A percentile compares a stretch with the other conserved stretches of the same genome.
These are phyloP conservation scores for Daboia siamensis DNA, from an alignment of 2,113 vertebrate genomes.

Conservation along the genomic window DNA sequence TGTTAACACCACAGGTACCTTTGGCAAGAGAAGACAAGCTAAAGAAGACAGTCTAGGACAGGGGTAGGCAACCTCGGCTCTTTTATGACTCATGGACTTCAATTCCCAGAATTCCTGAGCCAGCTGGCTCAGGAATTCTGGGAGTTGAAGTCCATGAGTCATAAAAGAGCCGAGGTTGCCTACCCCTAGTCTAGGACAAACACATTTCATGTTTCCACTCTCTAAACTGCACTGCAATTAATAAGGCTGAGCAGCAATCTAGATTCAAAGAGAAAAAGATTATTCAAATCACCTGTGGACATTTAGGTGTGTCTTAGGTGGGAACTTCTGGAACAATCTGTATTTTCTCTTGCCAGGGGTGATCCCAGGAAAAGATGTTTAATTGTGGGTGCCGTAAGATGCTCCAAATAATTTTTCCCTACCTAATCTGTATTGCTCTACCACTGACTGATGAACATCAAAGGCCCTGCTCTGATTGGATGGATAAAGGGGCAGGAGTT, in stretches of 20 bases:
- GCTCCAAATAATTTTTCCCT: neutral
- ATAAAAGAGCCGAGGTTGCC: too few relatives aligned
- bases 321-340: neutral
- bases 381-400: neutral
- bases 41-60: neutral
- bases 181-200: neutral
- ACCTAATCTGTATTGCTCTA: neutral
- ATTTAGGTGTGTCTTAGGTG: neutral
- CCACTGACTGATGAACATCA: neutral
- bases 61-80: too few relatives aligned
- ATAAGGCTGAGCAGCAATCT: neutral
- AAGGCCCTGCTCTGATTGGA: neutral
- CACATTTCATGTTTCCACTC: neutral
- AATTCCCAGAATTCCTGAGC: too few relatives aligned
- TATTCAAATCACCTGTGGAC: neutral
- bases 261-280: neutral
- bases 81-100: too few relatives aligned
- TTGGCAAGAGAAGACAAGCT: neutral
- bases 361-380: neutral
- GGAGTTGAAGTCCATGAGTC: too few relatives aligned
- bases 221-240: neutral
- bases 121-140: too few relatives aligned
- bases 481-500: neutral
- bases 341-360: neutral
- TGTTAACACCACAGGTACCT: neutral